Base-by-base conservation (phyloP, 2,888 invertebrate species). In the Tridacna gigas region DNA sequence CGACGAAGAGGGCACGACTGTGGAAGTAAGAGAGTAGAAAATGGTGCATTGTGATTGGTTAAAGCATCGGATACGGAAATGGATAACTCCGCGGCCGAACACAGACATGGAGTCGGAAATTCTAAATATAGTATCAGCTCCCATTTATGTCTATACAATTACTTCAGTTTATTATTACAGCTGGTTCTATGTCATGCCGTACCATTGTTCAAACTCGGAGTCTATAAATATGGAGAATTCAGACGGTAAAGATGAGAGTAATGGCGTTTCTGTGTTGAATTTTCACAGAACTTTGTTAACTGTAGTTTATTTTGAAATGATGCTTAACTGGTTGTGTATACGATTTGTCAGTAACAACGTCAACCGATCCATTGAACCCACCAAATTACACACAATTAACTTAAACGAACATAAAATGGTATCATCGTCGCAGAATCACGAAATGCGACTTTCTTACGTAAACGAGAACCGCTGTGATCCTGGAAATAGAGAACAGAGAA, bases 261-360 rank as follows among this genome's bases (percentile, higher is more conserved):
- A 15, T 0, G 3, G 48, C 11, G 48, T 22, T 25, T 47, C n/a
- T 3, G 22, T 65, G 37, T 45, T 74, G 26, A 47, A 67, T 22
- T 65, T 83, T 26, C 83, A 83, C 9, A 79, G 66, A 20, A 22
- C 47, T 20, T 51, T 83, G 4, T 15, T 69, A 12, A 51, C 74
- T 7, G 15, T 79, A 22, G 74, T 86, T 15, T 86, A 83, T 65
- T 51, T 87, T 11, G 84, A 93, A 83, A 90, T 93, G 88, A 89
- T 91, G 84, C n/a, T 88, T 22, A 93, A 93, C 89, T 93, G 93
- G 93, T 69, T 91, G 28, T 90, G 90, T 80, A 90, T 93, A 56
- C 86, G 91, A 51, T 89, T 88, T 71, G 89, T 92, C 1, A 84
- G 87, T 45, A 82, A 79, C 66, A 78, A 80, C 22, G n/a, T 84